Conservation (phyloP, 2,888 invertebrate genomes). For the Meganola albula region DNA sequence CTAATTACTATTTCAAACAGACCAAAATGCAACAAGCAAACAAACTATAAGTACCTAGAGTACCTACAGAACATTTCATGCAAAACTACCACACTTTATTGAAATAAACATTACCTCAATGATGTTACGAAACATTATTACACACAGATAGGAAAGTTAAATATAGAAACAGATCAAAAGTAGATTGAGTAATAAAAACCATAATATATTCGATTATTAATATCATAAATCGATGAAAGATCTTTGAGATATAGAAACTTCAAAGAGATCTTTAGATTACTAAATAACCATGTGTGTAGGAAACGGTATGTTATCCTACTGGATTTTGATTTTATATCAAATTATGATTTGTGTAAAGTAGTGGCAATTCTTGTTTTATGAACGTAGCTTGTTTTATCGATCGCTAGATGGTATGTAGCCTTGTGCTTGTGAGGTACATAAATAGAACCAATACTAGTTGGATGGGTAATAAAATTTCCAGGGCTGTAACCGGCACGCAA, state of each 20-base stretch:
- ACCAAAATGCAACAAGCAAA: slow-evolving; percentile 18
- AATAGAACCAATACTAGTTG: slow-evolving; percentile 18
- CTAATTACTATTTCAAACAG: not conserved
- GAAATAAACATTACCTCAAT: slow-evolving; percentile 3
- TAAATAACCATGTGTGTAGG: too few relatives aligned
- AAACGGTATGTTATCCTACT: too few relatives aligned
- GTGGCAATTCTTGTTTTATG: too few relatives aligned
- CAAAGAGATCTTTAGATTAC: too few relatives aligned
- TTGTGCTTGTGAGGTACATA: slow-evolving; percentile 16
- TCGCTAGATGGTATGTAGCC: too few relatives aligned
- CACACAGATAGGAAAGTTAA: slow-evolving; percentile 4
- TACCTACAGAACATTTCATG: not conserved
- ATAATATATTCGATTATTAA: slow-evolving; percentile 14
- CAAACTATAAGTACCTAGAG: slow-evolving; percentile 1
- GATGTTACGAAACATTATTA: not conserved
- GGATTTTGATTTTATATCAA: too few relatives aligned
- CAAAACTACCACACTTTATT: slow-evolving; percentile 4
- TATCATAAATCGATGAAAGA: too few relatives aligned
- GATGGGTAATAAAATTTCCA: slow-evolving; percentile 17
- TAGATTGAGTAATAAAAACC: slow-evolving; percentile 10
- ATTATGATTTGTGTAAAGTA: too few relatives aligned
- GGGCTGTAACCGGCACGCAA: slow-evolving; percentile 14
- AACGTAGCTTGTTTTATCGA: too few relatives aligned
- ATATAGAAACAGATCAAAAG: slow-evolving; percentile 20
- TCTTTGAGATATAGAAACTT: slow-evolving; percentile 17